Evolutionary conservation across 2,113 vertebrate species (phyloP), one percentile per base, ranked within the genome.

Genomic region (Acrocephalus kingi): DNA sequence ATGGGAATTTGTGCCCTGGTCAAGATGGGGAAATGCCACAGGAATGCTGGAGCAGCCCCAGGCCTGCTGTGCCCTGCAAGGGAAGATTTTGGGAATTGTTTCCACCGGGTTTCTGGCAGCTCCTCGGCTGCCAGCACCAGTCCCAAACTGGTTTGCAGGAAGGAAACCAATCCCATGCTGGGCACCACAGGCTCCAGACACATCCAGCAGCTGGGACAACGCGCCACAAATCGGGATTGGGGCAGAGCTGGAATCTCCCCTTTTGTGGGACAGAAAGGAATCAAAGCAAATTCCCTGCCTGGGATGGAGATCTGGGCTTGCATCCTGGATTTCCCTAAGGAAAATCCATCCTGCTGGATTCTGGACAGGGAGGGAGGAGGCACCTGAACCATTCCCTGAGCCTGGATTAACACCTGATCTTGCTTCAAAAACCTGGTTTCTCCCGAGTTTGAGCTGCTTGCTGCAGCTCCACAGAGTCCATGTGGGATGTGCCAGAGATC

Each of bases 401-500:
- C 21, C 7, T 11, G 8, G 51, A 14, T 43, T 20, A 59, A 66
- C 52, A 35, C 54, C 43, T 13, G 8, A 3, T 15, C 46, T 28
- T 56, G 22, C 31, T 77, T 18, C 68, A 25, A 16, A 51, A 12
- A 15, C 39, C 35, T 31, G 63, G 15, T 55, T 92, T 33, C 30
- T 48, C 48, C 52, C 0, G 20, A 56, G 33, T 3, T 74, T 17
- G 52, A 69, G 58, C 83, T 4, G 84, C 67, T 94, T 54, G 58
- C 62, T 30, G 37, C 79, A 76, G 86, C 23, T 35, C 33, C 83
- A 74, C 75, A 22, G 83, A 80, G 19, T 55, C 80, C 86, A 28
- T 3, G 73, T 2, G n/a, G 18, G 61, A 20, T 23, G 69, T 90
- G 91, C 96, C 94, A 94, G 77, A 48, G 84, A 59, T 89, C 45